Evolutionary conservation across 2,797 vertebrate genomes (phyloP), one percentile per base, ranked within the genome.

Genomic region (Notolepis coatsorum): DNA sequence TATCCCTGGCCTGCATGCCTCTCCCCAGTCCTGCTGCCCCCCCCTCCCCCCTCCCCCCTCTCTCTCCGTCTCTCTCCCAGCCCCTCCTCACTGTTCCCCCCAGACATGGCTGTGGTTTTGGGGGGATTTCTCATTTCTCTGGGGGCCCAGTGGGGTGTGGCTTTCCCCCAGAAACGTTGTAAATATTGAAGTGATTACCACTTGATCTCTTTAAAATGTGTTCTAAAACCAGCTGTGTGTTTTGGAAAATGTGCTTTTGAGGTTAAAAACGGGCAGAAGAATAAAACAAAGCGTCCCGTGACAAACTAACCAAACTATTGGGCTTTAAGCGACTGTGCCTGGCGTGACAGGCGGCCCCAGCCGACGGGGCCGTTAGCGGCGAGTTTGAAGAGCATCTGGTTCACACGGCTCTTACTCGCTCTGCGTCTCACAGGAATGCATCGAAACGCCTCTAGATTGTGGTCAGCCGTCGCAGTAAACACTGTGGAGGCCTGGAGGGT

Each of bases 41-140:
- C 6, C 30, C 30, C 10, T 10, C 35, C 35, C 35, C 15, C 35
- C 35, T 3, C 30, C 6, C 30, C 30, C 10, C 30, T n/a, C 35
- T n/a, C 15, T n/a, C 35, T 3, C 12, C 15, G 35, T 10, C 35
- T 37, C 35, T 37, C 12, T 37, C 35, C 35, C 35, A 37, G 35
- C 35, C 15, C 35, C 35, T 12, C 35, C 10, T 65, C 46, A 25
- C 30, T 27, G 42, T 5, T 25, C 41, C 39, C 27, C 17, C 33
- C 47, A 64, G 20, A 43, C 46, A 30, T 37, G 8, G n/a, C 25
- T 30, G 33, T 23, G 52, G 46, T 66, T 66, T 64, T 35, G 38
- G 43, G 31, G 50, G 42, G 57, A 15, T 23, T 57, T 61, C 53
- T 60, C 46, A 35, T 31, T 28, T 47, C 46, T 33, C 21, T 30